These are phyloP conservation scores for Hippopotamyrus pictus DNA, from an alignment of 2,797 vertebrate species.

Conservation along the genomic window DNA sequence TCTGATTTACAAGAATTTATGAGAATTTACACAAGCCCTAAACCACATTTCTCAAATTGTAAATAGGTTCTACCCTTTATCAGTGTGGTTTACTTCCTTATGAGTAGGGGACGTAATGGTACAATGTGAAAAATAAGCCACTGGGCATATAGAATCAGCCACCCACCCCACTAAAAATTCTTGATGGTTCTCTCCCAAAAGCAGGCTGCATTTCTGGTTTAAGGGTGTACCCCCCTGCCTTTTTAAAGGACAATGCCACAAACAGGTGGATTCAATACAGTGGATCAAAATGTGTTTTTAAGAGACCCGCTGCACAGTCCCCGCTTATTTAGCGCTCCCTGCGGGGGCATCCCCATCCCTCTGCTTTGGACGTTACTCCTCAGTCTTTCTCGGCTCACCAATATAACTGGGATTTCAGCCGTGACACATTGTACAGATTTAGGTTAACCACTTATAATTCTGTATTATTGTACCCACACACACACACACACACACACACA, in stretches of 20 bases:
- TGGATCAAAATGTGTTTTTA: neutral
- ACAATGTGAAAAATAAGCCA: neutral
- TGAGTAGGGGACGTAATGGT: neutral
- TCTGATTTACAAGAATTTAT: too few relatives aligned
- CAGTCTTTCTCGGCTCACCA: neutral
- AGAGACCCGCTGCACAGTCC: neutral
- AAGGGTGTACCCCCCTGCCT: neutral
- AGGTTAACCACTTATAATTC: neutral
- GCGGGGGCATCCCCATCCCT: neutral
- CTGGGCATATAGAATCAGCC: neutral
- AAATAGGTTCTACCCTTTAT: neutral
- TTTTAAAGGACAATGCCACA: neutral
- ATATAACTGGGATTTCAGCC: neutral
- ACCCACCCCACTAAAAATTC: neutral
- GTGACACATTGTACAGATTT: neutral
- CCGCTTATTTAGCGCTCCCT: neutral
- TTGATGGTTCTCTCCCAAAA: neutral
- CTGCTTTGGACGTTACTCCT: neutral
- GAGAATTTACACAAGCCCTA: neutral
- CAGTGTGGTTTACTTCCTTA: neutral
- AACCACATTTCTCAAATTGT: neutral
- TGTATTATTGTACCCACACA: neutral
- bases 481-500: too few relatives aligned
- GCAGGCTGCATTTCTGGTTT: neutral
- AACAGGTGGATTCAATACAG: neutral